Percentiles rank a stretch among this genome's conserved stretches.
Evolutionary conservation across 1,140 invertebrate species (phyloP).

Genomic region (Drosophila ogumai): DNA sequence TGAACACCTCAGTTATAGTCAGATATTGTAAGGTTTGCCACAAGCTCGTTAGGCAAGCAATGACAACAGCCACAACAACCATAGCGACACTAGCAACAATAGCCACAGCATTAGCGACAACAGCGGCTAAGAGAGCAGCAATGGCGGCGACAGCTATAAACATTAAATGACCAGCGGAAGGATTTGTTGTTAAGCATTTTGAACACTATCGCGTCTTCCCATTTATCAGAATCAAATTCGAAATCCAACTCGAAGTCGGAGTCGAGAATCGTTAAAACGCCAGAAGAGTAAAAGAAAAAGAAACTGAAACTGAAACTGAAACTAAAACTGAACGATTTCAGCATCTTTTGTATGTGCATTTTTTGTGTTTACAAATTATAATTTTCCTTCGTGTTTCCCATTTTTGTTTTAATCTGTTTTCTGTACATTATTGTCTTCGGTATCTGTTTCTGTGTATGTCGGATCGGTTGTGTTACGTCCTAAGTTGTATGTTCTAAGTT

Average conservation of each 20-base stretch:
- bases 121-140: conserved; percentile 27
- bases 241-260: conserved; percentile 8
- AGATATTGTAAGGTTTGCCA: conserved; percentile 64
- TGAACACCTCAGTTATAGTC: conserved; percentile 70
- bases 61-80: conserved; percentile 63
- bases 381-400: conserved; percentile 11
- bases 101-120: conserved; percentile 19
- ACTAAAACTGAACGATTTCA: conserved; percentile 35
- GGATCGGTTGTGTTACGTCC: conserved; percentile 44
- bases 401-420: conserved; percentile 36
- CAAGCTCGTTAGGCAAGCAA: conserved; percentile 72
- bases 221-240: conserved; percentile 18
- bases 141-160: conserved; percentile 17
- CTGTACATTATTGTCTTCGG: conserved; percentile 35
- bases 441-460: conserved; percentile 29
- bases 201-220: conserved; percentile 29
- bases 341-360: conserved; percentile 39
- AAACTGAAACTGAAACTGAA: conserved; percentile 16
- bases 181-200: conserved; percentile 21
- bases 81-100: conserved; percentile 25
- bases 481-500: conserved; percentile 57
- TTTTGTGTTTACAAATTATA: conserved; percentile 28
- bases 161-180: conserved; percentile 16
- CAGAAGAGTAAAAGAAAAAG: conserved; percentile 34
- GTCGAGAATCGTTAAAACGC: conserved; percentile 9